phyloP scores from a whole-genome alignment of 1,140 invertebrate genomes.

The Drosophila paulistorum region DNA sequence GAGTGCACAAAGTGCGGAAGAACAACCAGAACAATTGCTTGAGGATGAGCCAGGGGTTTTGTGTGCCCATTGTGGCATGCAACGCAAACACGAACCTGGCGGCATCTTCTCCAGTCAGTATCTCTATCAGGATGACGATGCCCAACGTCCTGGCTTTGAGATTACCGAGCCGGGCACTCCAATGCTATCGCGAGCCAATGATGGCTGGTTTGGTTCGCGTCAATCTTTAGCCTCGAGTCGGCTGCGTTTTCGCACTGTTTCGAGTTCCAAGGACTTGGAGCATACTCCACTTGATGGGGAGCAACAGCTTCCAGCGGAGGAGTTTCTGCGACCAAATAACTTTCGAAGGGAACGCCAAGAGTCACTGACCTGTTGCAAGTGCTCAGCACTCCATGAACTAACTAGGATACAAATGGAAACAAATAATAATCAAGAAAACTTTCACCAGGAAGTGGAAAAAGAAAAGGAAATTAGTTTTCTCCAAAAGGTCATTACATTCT shows the following conservation, averaged over 20 bases:
- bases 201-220: slow-evolving; percentile 86
- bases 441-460: slow-evolving; percentile 27
- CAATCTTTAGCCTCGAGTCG: slow-evolving; percentile 64
- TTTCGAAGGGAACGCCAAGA: slow-evolving; percentile 73
- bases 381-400: slow-evolving; percentile 54
- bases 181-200: slow-evolving; percentile 87
- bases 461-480: slow-evolving; percentile 77
- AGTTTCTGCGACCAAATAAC: slow-evolving; percentile 71
- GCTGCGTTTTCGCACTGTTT: slow-evolving; percentile 68
- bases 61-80: slow-evolving; percentile 72
- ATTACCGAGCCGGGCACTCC: slow-evolving; percentile 86
- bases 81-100: slow-evolving; percentile 76
- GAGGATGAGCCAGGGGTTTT: slow-evolving; percentile 31
- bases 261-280: slow-evolving; percentile 76
- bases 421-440: slow-evolving; percentile 22
- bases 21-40: slow-evolving; percentile 16
- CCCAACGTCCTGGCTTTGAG: slow-evolving; percentile 85
- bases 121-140: slow-evolving; percentile 87
- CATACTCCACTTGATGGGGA: slow-evolving; percentile 62
- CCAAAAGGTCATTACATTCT: slow-evolving; percentile 85
- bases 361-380: slow-evolving; percentile 57
- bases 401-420: background rate
- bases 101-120: slow-evolving; percentile 87
- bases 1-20: slow-evolving; percentile 8
- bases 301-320: slow-evolving; percentile 20